Conservation (phyloP, 92 coral and sea anemone genomes). For the Virgularia gustaviana region DNA sequence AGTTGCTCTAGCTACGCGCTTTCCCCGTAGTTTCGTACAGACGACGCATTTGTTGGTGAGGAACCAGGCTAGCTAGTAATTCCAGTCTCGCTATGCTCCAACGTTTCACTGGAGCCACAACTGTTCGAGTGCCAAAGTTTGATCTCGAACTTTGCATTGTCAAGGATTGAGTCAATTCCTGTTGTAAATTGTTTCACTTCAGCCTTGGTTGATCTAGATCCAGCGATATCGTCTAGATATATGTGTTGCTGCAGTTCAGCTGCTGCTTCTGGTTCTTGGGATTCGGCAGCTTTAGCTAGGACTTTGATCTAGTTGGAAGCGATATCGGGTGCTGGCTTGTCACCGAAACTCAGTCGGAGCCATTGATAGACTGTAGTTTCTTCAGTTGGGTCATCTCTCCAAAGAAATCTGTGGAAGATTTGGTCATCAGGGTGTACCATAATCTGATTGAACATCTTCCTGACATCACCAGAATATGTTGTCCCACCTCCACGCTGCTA, state of each 20-base stretch:
- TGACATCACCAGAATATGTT: not conserved
- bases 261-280: constrained; percentile 44
- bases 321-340: constrained; percentile 69
- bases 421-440: not conserved
- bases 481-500: not conserved
- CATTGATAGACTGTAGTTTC: constrained; percentile 28
- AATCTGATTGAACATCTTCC: constrained; percentile 9
- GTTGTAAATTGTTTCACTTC: not conserved
- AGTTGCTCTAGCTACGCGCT: no score
- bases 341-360: constrained; percentile 55
- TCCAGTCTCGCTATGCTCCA: no score
- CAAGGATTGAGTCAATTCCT: not conserved
- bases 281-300: constrained; percentile 42
- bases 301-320: constrained; percentile 44
- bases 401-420: not conserved
- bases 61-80: no score
- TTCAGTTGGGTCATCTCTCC: not conserved
- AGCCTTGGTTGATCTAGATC: not conserved
- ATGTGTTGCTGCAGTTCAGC: not conserved
- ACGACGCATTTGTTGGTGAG: constrained; percentile 42
- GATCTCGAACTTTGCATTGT: not conserved
- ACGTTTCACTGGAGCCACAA: no score
- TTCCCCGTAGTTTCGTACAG: no score
- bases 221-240: constrained; percentile 14
- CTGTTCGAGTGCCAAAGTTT: constrained; percentile 3